A percentile compares a stretch with the other conserved stretches of the same genome.
phyloP scores from a whole-genome alignment of 2,113 vertebrate genomes.

The Danionella cerebrum region DNA sequence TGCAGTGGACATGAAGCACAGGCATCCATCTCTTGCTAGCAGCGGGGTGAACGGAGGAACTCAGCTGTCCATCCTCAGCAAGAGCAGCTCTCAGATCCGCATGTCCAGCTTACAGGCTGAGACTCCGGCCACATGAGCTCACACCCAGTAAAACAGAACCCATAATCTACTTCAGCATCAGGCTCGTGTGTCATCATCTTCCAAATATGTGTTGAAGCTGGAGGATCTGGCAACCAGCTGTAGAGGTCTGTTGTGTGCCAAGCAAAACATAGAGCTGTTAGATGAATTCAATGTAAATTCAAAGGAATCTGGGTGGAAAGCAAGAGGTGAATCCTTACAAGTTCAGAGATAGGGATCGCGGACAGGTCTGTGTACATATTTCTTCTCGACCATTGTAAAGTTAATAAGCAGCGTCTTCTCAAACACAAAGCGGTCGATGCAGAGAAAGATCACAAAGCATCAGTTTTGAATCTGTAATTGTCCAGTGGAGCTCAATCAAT shows the following conservation, averaged over 20 bases:
- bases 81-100: slow-evolving; percentile 99
- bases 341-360: no score
- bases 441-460: no score
- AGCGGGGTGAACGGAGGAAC: slow-evolving; percentile 96
- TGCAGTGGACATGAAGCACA: slow-evolving; percentile 97
- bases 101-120: slow-evolving; percentile 95
- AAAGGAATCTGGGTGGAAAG: background rate
- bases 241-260: background rate
- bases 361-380: no score
- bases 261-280: no score
- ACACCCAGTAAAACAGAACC: background rate
- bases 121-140: slow-evolving; percentile 77
- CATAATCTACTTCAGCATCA: slow-evolving; percentile 11
- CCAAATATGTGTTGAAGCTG: background rate
- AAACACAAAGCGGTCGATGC: no score
- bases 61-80: slow-evolving; percentile 97
- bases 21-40: slow-evolving; percentile 94
- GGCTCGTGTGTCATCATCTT: background rate
- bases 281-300: no score
- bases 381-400: no score
- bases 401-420: no score
- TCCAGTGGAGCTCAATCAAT: no score
- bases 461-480: no score
- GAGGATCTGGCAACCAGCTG: background rate
- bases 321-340: no score